Conservation (phyloP, 2,113 vertebrate species). For the Amia ocellicauda region DNA sequence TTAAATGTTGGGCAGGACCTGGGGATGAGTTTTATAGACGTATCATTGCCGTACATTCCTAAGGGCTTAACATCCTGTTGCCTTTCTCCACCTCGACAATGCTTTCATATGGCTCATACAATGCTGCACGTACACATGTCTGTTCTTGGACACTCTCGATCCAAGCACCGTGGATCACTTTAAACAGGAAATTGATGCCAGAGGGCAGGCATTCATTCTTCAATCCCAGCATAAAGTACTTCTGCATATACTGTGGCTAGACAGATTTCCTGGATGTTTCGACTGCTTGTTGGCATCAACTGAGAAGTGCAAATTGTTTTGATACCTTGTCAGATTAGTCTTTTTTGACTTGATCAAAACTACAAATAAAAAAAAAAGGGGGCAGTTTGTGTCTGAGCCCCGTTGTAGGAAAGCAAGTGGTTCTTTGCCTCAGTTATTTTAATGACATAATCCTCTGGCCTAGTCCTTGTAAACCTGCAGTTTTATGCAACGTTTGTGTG, state of each 20-base stretch:
- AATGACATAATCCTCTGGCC: not conserved
- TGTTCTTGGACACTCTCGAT: constrained; percentile 43
- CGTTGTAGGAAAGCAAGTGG: constrained; percentile 6
- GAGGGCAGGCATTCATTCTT: constrained; percentile 61
- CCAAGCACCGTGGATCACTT: constrained; percentile 57
- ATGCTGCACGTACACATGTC: constrained; percentile 58
- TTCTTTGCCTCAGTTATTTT: not conserved
- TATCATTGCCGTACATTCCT: constrained; percentile 61
- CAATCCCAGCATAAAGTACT: constrained; percentile 51
- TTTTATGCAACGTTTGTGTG: no score
- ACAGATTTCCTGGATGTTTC: constrained; percentile 54
- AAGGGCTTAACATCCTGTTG: constrained; percentile 68
- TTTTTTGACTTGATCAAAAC: constrained; percentile 5
- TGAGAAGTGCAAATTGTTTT: constrained; percentile 6
- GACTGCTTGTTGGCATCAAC: constrained; percentile 13
- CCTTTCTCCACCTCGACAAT: constrained; percentile 54
- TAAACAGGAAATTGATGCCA: constrained; percentile 74
- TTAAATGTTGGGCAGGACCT: constrained; percentile 14
- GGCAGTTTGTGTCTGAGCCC: not conserved
- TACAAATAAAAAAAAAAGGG: constrained; percentile 11
- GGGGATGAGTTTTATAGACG: constrained; percentile 51
- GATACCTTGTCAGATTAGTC: constrained; percentile 7
- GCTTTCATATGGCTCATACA: constrained; percentile 39
- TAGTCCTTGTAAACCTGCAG: not conserved
- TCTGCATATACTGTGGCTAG: constrained; percentile 59